Evolutionary conservation across 92 coral and sea anemone genomes (phyloP).

Genomic region (Isaurus tuberculatus): DNA sequence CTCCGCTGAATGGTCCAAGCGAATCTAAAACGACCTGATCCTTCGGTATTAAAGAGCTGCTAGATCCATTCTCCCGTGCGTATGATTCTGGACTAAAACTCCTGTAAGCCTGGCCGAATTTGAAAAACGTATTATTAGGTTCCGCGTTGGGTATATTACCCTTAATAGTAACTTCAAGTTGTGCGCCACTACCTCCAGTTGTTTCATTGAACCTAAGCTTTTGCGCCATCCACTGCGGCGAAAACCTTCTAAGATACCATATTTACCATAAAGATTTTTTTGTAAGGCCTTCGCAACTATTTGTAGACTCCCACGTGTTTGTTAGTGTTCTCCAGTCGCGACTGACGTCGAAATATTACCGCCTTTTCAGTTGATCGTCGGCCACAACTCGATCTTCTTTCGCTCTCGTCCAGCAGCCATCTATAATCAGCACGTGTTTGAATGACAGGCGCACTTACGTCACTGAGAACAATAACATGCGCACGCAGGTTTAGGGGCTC

Average conservation of each 20-base stretch:
- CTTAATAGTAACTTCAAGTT: conserved; percentile 78
- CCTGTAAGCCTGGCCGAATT: conserved; percentile 66
- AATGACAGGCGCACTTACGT: conserved; percentile 89
- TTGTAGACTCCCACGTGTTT: conserved; percentile 80
- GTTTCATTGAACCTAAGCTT: conserved; percentile 75
- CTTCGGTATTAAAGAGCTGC: conserved; percentile 53
- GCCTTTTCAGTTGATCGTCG: conserved; percentile 84
- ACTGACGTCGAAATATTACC: conserved; percentile 76
- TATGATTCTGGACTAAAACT: conserved; percentile 64
- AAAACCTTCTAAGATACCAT: conserved; percentile 84
- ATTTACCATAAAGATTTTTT: conserved; percentile 51
- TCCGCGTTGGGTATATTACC: conserved; percentile 75
- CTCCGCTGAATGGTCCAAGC: conserved; percentile 2
- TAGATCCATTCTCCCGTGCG: conserved; percentile 77
- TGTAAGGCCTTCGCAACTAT: conserved; percentile 74
- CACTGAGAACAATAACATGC: conserved; percentile 62
- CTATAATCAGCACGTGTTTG: conserved; percentile 98
- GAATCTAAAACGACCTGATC: conserved; percentile 73
- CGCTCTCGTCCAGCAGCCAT: conserved; percentile 79
- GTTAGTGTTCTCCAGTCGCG: conserved; percentile 63
- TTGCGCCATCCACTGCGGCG: conserved; percentile 84
- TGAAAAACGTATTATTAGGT: conserved; percentile 68
- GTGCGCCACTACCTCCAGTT: conserved; percentile 35
- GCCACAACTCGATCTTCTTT: conserved; percentile 77
- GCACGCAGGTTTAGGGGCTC: conserved; percentile 51